phyloP scores from a whole-genome alignment of 1,140 invertebrate species.

The Agraylea sexmaculata region DNA sequence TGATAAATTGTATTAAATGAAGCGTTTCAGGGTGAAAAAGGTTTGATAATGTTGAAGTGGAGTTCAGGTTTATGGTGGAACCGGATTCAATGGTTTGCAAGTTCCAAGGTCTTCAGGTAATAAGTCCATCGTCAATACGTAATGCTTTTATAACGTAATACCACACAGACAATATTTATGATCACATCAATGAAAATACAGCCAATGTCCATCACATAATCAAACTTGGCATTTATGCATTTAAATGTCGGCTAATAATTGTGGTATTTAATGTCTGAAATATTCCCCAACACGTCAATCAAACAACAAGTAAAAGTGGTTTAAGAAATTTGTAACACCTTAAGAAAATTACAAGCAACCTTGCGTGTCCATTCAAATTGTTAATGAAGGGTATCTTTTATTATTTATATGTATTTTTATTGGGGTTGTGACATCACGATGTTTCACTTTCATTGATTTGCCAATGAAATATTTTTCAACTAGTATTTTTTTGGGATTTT shows the following conservation, averaged over 20 bases:
- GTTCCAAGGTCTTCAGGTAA: constrained; percentile 52
- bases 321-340: too few species aligned
- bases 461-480: neutral
- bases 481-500: neutral
- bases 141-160: constrained; percentile 73
- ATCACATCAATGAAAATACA: constrained; percentile 37
- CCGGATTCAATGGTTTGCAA: constrained; percentile 46
- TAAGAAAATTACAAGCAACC: too few species aligned
- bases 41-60: constrained; percentile 5
- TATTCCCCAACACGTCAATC: constrained; percentile 5
- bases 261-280: too few species aligned
- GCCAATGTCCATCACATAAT: constrained; percentile 36
- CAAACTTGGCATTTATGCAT: constrained; percentile 8
- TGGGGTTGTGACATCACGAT: neutral
- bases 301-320: neutral
- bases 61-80: too few species aligned
- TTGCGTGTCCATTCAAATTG: too few species aligned
- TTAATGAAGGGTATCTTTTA: neutral
- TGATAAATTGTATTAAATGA: too few species aligned
- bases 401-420: neutral
- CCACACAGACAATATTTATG: constrained; percentile 37
- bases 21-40: too few species aligned
- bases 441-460: neutral
- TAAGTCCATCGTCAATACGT: constrained; percentile 77
- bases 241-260: constrained; percentile 17